These are phyloP conservation scores for Dysmachus trigonus DNA, from an alignment of 2,888 invertebrate species.

Conservation along the genomic window DNA sequence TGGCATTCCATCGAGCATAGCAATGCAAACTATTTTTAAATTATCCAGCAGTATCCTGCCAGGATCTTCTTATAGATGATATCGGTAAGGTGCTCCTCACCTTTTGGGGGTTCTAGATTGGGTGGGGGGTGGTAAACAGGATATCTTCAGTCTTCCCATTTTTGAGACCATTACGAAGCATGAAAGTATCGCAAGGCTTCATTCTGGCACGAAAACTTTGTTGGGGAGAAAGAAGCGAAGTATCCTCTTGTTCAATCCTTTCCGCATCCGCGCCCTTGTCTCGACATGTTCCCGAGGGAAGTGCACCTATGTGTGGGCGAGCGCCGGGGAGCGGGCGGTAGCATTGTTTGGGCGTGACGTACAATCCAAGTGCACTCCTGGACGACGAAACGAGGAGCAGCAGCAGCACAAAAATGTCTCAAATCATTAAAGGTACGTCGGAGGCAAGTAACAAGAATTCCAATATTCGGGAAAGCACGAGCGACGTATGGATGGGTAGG, in stretches of 20 bases:
- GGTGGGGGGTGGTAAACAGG: not conserved
- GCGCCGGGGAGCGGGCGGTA: not conserved
- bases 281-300: not conserved
- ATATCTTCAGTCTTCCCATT: not conserved
- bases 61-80: not conserved
- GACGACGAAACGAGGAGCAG: not conserved
- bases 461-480: constrained; percentile 33
- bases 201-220: constrained; percentile 34
- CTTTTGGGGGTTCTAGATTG: not conserved
- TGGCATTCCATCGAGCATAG: constrained; percentile 8
- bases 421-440: constrained; percentile 47
- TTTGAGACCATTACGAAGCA: not conserved
- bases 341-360: not conserved
- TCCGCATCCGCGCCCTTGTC: not conserved
- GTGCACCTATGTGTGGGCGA: not conserved
- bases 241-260: not conserved
- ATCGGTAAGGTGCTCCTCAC: not conserved
- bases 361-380: not conserved
- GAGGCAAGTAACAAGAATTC: constrained; percentile 47
- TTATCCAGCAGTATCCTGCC: not conserved
- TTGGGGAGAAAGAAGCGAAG: not conserved
- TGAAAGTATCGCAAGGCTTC: not conserved
- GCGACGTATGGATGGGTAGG: not conserved
- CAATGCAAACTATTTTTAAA: constrained; percentile 36
- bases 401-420: constrained; percentile 39